phyloP scores from a whole-genome alignment of 2,113 vertebrate genomes.

The Suricata suricatta region DNA sequence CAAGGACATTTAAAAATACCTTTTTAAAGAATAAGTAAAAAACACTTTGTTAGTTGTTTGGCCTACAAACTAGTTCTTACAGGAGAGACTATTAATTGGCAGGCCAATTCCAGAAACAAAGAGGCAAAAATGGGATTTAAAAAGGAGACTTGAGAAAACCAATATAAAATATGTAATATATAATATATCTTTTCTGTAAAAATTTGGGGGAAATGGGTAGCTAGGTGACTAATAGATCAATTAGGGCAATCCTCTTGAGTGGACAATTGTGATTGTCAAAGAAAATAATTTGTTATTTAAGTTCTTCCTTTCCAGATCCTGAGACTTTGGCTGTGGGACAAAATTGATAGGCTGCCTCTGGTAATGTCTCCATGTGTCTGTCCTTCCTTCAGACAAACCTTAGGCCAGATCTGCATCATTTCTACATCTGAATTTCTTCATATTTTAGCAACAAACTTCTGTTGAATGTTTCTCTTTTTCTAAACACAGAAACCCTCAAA shows the following conservation, averaged over 20 bases:
- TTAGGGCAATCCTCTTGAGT: neutral
- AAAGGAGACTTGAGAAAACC: neutral
- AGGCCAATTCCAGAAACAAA: neutral
- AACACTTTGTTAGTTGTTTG: neutral
- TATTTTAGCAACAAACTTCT: neutral
- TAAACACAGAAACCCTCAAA: neutral
- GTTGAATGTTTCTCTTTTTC: neutral
- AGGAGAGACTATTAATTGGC: neutral
- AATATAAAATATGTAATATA: neutral
- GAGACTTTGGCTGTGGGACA: neutral
- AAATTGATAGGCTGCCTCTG: neutral
- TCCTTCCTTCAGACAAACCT: too few relatives aligned
- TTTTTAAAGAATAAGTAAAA: neutral
- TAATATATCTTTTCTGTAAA: neutral
- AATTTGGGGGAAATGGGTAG: neutral
- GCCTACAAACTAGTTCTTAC: neutral
- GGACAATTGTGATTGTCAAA: neutral
- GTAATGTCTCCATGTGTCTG: accelerated
- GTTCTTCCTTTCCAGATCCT: neutral
- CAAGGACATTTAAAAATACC: neutral
- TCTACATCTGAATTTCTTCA: neutral
- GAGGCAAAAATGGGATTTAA: neutral
- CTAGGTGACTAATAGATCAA: neutral
- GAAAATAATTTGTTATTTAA: neutral
- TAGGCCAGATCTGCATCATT: neutral